A percentile compares a stretch with the other conserved stretches of the same genome.
These are phyloP conservation scores for Aphaenogaster ashmeadi DNA, from an alignment of 1,140 invertebrate genomes.

Conservation along the genomic window DNA sequence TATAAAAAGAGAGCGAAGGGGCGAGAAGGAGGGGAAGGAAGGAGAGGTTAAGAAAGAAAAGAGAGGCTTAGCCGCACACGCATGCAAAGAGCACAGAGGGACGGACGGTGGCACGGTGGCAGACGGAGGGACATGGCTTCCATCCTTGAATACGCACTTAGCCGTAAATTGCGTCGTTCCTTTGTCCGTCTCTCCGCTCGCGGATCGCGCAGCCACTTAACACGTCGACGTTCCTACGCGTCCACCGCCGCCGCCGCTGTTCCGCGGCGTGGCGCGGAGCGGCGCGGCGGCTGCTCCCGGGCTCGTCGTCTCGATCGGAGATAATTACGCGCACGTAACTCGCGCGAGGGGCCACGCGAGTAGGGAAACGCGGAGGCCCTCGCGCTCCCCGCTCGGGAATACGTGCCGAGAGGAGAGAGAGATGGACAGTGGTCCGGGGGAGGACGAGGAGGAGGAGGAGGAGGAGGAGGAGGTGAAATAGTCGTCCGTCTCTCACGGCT, in stretches of 20 bases:
- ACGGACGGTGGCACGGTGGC: conserved; percentile 60
- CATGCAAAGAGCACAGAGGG: conserved; percentile 63
- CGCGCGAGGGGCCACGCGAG: conserved; percentile 19
- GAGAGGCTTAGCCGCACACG: conserved; percentile 51
- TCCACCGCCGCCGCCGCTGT: conserved; percentile 23
- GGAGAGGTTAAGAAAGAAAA: conserved; percentile 52
- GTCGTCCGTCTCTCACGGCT: conserved; percentile 27
- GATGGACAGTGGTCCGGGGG: neutral
- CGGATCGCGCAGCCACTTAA: conserved; percentile 13
- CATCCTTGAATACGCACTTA: conserved; percentile 75
- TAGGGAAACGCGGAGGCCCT: neutral
- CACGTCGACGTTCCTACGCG: conserved; percentile 7
- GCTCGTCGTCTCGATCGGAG: conserved; percentile 5
- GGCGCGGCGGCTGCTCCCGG: neutral
- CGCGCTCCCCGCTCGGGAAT: neutral
- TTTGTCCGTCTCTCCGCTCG: conserved; percentile 63
- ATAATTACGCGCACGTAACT: conserved; percentile 14
- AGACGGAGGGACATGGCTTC: conserved; percentile 70
- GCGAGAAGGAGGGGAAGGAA: conserved; percentile 57
- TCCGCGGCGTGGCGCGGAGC: neutral
- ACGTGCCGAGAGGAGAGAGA: neutral
- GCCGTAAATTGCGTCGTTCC: conserved; percentile 70
- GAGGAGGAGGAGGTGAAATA: neutral
- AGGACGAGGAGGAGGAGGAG: neutral
- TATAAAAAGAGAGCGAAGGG: conserved; percentile 56